A percentile compares a stretch with the other conserved stretches of the same genome.
phyloP scores from a whole-genome alignment of 2,113 vertebrate genomes.

The Phrynosoma platyrhinos region DNA sequence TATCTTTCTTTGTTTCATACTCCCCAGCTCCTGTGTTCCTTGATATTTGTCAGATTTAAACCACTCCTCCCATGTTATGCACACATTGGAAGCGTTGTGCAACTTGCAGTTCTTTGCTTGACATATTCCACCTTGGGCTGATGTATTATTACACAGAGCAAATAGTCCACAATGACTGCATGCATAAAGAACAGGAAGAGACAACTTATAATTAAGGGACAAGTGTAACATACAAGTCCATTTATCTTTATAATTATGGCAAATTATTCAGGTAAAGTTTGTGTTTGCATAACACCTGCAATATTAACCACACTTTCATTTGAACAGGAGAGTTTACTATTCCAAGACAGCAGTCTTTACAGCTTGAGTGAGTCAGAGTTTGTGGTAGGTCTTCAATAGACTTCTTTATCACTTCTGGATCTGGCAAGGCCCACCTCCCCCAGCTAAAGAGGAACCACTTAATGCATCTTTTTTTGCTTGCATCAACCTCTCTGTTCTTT shows the following conservation, averaged over 20 bases:
- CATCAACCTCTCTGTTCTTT: background rate
- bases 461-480: background rate
- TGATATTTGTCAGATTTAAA: background rate
- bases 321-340: constrained; percentile 3
- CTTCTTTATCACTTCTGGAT: background rate
- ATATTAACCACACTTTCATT: constrained; percentile 13
- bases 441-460: background rate
- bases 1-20: background rate
- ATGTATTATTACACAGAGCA: accelerated
- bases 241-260: constrained; percentile 49
- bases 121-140: background rate
- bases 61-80: background rate
- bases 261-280: constrained; percentile 58
- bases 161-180: constrained; percentile 25
- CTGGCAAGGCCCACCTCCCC: background rate
- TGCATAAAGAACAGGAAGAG: constrained; percentile 55
- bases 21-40: background rate
- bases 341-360: background rate
- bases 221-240: constrained; percentile 44
- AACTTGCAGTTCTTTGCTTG: background rate
- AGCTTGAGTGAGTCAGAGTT: background rate
- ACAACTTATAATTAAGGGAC: constrained; percentile 55
- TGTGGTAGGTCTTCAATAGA: constrained; percentile 8
- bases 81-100: background rate
- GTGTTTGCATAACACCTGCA: constrained; percentile 55